Evolutionary conservation across 2,888 invertebrate species (phyloP), one percentile per base, ranked within the genome.

Genomic region (Phanerotoma sp.): DNA sequence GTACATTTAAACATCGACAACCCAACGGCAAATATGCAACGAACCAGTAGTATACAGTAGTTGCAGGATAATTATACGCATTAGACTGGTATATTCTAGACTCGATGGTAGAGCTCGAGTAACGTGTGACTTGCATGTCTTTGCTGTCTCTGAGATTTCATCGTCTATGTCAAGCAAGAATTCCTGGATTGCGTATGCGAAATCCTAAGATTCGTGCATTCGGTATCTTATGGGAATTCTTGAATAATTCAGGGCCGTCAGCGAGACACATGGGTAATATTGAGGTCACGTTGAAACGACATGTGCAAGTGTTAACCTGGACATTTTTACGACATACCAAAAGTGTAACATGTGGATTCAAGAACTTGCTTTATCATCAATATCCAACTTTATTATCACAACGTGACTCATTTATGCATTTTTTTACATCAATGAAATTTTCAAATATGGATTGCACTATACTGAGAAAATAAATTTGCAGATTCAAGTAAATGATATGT

Each of bases 251-350:
- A 67, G 62, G 25, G 25, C 25, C 25, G 25, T 25, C 25, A 25
- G 13, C 62, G 60, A 55, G 62, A 62, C 66, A 62, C 62, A 58
- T 61, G 57, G 59, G 57, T 62, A 61, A 67, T 65, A 64, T 66
- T 54, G 57, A 58, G 54, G 37, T 55, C 16, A 44, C 44, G 30
- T 28, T 30, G 16, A 16, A 44, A 44, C 44, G 44, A 44, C 25
- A 16, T 44, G 30, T 10, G 6, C 22, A 15, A 25, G 44, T 44
- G 44, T 44, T 44, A 25, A 25, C 30, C 5, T 16, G 44, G 44
- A 25, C 44, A 44, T 11, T 44, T 44, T 44, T 44, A 44, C 44
- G 44, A 44, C 18, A 25, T 25, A 28, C 44, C 16, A 44, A 16
- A 16, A 25, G 28, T 44, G 44, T 44, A 44, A 44, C 44, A 44